phyloP scores from a whole-genome alignment of 35 echinoderm and acorn worm genomes.

The Apostichopus japonicus region DNA sequence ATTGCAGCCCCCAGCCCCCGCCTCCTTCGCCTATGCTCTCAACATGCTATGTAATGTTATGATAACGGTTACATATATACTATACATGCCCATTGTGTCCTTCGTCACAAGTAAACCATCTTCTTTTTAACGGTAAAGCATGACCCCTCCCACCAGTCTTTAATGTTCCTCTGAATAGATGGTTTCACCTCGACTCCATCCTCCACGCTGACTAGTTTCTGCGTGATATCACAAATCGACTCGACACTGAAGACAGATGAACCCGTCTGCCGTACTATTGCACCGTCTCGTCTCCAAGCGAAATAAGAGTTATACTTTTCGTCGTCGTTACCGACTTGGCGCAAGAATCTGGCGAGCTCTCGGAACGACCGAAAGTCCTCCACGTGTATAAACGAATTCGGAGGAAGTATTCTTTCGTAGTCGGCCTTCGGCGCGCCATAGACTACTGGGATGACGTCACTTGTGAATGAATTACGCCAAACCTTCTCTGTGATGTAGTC shows the following conservation, averaged over 20 bases:
- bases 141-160: conserved; percentile 45
- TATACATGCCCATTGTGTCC: no score
- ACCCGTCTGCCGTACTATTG: conserved; percentile 12
- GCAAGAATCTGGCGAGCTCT: conserved; percentile 50
- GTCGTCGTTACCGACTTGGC: not conserved
- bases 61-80: not conserved
- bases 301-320: conserved; percentile 47
- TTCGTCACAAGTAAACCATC: not conserved
- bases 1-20: no score
- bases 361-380: conserved; percentile 60
- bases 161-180: not conserved
- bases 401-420: conserved; percentile 58
- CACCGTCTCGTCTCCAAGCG: conserved; percentile 19
- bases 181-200: not conserved
- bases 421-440: conserved; percentile 66
- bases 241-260: not conserved
- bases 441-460: conserved; percentile 59
- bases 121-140: conserved; percentile 32
- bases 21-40: no score
- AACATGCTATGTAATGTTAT: no score
- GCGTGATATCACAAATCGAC: not conserved
- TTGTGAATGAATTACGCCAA: conserved; percentile 51
- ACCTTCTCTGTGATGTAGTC: conserved; percentile 82
- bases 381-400: conserved; percentile 69
- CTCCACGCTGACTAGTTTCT: conserved; percentile 2